Evolutionary conservation across 2,113 vertebrate species (phyloP), one percentile per base, ranked within the genome.

Genomic region (Cryptotis parvus): DNA sequence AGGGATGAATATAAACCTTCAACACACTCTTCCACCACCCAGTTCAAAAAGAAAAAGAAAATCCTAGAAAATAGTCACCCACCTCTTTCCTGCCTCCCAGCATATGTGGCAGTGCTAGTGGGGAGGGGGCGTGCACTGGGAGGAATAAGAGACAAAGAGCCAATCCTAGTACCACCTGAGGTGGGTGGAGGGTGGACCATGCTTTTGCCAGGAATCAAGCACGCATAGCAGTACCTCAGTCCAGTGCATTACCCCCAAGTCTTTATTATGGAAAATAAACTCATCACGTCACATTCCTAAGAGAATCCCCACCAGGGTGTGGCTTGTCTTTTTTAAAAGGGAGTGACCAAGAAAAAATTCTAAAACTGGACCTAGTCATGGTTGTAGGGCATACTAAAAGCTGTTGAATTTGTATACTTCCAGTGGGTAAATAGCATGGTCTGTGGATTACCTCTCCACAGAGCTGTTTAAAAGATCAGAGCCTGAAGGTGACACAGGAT

Each of bases 231-330:
- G 15, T 20, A 22, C 55, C 55, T 20, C 55, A 58, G 55, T 24
- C 55, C 45, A 49, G 2, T 49, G 45, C 45, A 49, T 49, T 49
- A 49, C 45, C 45, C 45, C 45, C 20, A 18, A 58, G 55, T 8
- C 55, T 81, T 73, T 24, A 61, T 52, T 63, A 86, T 31, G 27
- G 22, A 37, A n/a, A 95, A 69, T 37, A 90, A 33, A 74, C 84
- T 72, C 70, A 74, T 31, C 63, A 75, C 31, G 65, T 75, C 58
- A 82, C 26, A 39, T 31, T 87, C 49, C 58, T 45, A 73, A 79
- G 49, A 82, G 52, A 91, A 72, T 4, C 49, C 33, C 27, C 49
- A 63, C 43, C 18, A 1, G 31, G 43, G 43, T 37, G 2, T 52
- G 3, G 43, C 68, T 55, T 55, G n/a, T 69, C 45, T 79, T 68